phyloP scores from a whole-genome alignment of 2,888 invertebrate genomes.

The Drosophila ezoana region DNA sequence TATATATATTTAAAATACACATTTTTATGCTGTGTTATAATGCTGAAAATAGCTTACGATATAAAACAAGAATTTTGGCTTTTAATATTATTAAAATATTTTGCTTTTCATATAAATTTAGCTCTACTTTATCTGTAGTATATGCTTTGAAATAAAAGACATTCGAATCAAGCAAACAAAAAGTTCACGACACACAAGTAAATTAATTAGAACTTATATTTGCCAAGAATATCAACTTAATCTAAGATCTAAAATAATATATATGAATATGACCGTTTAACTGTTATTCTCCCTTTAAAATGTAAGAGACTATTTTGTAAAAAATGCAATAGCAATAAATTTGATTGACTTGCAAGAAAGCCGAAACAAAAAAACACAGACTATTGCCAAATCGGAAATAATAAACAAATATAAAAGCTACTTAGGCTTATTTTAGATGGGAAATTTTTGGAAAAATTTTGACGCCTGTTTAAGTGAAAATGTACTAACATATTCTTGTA shows the following conservation, averaged over 20 bases:
- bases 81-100: constrained; percentile 15
- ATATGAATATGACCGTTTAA: neutral
- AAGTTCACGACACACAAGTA: constrained; percentile 55
- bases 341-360: constrained; percentile 24
- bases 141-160: neutral
- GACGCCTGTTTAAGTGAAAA: constrained; percentile 28
- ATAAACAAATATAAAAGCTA: constrained; percentile 27
- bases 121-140: neutral
- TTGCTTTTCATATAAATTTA: neutral
- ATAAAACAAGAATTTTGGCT: constrained; percentile 2
- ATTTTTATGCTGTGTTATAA: neutral
- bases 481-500: constrained; percentile 27
- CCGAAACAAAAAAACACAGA: constrained; percentile 23
- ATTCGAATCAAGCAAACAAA: constrained; percentile 2
- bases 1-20: neutral
- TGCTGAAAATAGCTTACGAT: constrained; percentile 27
- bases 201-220: constrained; percentile 24
- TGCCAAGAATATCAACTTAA: constrained; percentile 15
- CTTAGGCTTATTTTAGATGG: constrained; percentile 13
- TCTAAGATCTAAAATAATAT: neutral
- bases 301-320: constrained; percentile 17
- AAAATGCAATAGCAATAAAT: constrained; percentile 18
- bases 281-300: neutral
- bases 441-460: constrained; percentile 25
- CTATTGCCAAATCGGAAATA: constrained; percentile 2